phyloP scores from a whole-genome alignment of 2,113 vertebrate species.

The Atherinomorus stipes region DNA sequence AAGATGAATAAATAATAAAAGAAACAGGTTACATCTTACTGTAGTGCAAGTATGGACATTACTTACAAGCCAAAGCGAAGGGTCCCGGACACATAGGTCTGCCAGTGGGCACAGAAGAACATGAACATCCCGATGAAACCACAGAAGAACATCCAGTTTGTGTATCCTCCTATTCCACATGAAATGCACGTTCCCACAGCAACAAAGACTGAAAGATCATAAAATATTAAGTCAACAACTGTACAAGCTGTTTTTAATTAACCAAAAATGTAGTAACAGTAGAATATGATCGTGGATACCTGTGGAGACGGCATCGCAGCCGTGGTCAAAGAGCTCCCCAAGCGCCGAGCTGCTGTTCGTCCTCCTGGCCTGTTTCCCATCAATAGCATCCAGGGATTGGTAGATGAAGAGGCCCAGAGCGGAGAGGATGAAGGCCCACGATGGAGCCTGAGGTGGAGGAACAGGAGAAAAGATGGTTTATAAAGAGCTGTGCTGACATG shows the following conservation, averaged over 20 bases:
- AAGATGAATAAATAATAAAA: neutral
- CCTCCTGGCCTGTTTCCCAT: conserved; percentile 97
- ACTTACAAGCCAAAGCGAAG: conserved; percentile 96
- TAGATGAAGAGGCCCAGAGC: conserved; percentile 94
- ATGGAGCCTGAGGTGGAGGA: conserved; percentile 84
- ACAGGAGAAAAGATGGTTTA: neutral
- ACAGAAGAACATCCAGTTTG: conserved; percentile 95
- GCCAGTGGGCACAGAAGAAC: conserved; percentile 99
- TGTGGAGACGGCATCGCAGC: conserved; percentile 97
- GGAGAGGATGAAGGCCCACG: conserved; percentile 90
- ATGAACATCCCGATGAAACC: conserved; percentile 95
- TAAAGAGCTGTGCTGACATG: neutral
- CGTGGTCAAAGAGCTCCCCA: conserved; percentile 98
- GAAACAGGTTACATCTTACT: no score
- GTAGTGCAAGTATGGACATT: neutral
- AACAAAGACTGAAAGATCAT: conserved; percentile 87
- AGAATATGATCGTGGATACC: conserved; percentile 78
- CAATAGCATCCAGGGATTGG: conserved; percentile 97
- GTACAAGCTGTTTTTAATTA: neutral
- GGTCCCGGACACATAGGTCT: conserved; percentile 96
- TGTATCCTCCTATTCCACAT: conserved; percentile 87
- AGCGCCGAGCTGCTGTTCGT: conserved; percentile 95
- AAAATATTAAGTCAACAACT: neutral
- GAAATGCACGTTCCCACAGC: conserved; percentile 90
- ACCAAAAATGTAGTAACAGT: neutral